Evolutionary conservation across 2,888 invertebrate species (phyloP).

Genomic region (Lithophane ornitopus): DNA sequence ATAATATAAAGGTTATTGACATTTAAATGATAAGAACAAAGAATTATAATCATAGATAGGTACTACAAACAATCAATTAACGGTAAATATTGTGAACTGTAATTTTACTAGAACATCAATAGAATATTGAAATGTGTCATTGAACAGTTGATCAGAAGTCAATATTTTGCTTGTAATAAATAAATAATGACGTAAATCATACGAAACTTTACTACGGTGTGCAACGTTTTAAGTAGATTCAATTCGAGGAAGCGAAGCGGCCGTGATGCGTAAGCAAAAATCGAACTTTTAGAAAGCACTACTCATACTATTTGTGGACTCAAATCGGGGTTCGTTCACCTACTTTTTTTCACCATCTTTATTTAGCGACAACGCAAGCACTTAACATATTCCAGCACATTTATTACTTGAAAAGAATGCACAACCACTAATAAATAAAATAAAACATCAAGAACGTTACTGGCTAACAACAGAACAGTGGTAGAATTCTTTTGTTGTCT

Average conservation of each 20-base stretch:
- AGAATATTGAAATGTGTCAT: background rate
- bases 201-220: background rate
- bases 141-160: background rate
- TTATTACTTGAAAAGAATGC: slow-evolving; percentile 20
- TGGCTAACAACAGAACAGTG: slow-evolving; percentile 70
- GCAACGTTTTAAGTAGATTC: slow-evolving; percentile 5
- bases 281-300: slow-evolving; percentile 67
- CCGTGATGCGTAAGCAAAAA: slow-evolving; percentile 66
- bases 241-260: slow-evolving; percentile 39
- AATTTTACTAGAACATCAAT: background rate
- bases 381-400: slow-evolving; percentile 4
- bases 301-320: slow-evolving; percentile 62
- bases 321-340: slow-evolving; percentile 72
- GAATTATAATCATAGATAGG: background rate
- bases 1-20: background rate
- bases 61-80: background rate
- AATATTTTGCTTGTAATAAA: slow-evolving; percentile 26
- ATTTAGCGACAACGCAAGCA: slow-evolving; percentile 29
- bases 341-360: slow-evolving; percentile 51
- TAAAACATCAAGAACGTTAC: slow-evolving; percentile 69
- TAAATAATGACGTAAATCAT: slow-evolving; percentile 25
- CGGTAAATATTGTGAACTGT: slow-evolving; percentile 13
- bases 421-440: slow-evolving; percentile 34
- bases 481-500: slow-evolving; percentile 79
- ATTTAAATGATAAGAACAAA: slow-evolving; percentile 7